phyloP scores from a whole-genome alignment of 2,888 invertebrate genomes.

The Tortrix viridana region DNA sequence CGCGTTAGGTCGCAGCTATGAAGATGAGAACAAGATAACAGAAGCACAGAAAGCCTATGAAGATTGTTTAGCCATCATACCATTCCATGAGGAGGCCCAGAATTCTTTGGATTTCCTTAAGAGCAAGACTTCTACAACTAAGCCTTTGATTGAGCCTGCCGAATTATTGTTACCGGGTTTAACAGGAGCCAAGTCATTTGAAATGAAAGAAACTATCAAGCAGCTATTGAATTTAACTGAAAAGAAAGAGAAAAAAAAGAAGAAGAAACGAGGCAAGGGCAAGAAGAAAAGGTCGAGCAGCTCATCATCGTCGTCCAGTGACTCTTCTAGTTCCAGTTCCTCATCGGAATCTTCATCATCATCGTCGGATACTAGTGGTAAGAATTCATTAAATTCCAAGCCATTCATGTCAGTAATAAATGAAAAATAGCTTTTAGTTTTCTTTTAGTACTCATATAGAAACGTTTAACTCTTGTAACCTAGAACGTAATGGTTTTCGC shows the following conservation, averaged over 20 bases:
- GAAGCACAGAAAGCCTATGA: conserved; percentile 94
- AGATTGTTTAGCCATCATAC: conserved; percentile 92
- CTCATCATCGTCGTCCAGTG: conserved; percentile 87
- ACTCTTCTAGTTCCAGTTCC: conserved; percentile 87
- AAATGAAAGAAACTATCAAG: conserved; percentile 87
- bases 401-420: too few species aligned
- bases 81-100: conserved; percentile 94
- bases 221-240: conserved; percentile 85
- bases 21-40: conserved; percentile 93
- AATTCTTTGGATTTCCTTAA: conserved; percentile 92
- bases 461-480: conserved; percentile 39
- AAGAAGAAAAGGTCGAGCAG: conserved; percentile 86
- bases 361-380: conserved; percentile 83
- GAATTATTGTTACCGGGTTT: conserved; percentile 86
- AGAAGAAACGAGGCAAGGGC: conserved; percentile 87
- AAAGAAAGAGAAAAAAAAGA: conserved; percentile 87
- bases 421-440: background rate
- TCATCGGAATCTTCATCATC: conserved; percentile 85
- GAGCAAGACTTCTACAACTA: conserved; percentile 84
- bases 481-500: conserved; percentile 36
- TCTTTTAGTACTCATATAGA: background rate
- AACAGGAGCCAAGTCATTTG: conserved; percentile 81
- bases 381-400: conserved; percentile 40
- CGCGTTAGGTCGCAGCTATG: conserved; percentile 94
- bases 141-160: conserved; percentile 86